A percentile compares a stretch with the other conserved stretches of the same genome.
Conservation (phyloP, 2,113 vertebrate species). For the Tauraco erythrolophus region DNA sequence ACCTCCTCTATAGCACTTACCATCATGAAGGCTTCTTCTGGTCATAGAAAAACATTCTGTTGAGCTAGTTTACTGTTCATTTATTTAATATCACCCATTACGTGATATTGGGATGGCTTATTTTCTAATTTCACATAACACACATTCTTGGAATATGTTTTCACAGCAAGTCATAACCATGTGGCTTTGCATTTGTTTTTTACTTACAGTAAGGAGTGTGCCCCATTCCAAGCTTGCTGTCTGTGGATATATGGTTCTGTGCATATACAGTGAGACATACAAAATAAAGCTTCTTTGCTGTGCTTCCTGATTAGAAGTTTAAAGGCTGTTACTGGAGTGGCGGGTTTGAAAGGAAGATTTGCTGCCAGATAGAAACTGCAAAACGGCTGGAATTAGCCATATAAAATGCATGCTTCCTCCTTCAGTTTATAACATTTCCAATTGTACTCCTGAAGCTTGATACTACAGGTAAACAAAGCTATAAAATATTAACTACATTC, state of each 20-base stretch:
- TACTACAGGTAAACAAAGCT: background rate
- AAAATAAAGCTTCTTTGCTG: background rate
- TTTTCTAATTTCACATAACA: background rate
- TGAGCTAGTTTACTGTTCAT: background rate
- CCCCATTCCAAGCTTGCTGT: background rate
- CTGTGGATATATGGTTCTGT: too few relatives aligned
- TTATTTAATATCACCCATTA: background rate
- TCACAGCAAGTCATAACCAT: background rate
- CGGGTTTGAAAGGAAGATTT: background rate
- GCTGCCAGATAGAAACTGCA: background rate
- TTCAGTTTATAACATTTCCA: background rate
- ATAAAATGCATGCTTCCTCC: background rate
- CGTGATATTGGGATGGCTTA: background rate
- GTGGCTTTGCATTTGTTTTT: background rate
- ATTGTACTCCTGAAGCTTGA: background rate
- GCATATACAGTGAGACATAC: fast-evolving
- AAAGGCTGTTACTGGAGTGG: background rate
- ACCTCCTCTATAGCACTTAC: background rate
- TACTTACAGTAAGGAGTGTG: background rate
- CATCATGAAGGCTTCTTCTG: background rate
- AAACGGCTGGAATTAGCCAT: background rate
- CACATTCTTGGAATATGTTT: background rate
- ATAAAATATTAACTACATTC: background rate
- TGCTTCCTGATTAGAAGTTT: background rate
- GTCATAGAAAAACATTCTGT: background rate